Conservation (phyloP, 1,140 invertebrate genomes). For the Procambarus clarkii region DNA sequence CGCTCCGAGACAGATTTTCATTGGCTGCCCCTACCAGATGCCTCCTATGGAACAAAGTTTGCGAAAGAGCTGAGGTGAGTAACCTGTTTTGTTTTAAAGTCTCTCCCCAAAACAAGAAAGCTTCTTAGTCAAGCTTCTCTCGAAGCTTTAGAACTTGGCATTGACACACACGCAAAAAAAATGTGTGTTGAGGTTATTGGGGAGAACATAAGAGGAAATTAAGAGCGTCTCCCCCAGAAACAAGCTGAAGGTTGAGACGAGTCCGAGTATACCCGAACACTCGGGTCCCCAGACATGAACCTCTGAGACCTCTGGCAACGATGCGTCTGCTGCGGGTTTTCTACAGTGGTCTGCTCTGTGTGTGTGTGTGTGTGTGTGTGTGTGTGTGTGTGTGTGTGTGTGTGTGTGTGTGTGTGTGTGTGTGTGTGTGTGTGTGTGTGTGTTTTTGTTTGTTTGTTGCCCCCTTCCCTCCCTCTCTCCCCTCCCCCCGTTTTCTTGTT, state of each 20-base stretch:
- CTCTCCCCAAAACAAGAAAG: not conserved
- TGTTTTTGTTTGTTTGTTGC: no score
- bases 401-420: no score
- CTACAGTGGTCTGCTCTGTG: no score
- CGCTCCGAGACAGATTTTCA: conserved; percentile 2
- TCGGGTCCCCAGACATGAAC: not conserved
- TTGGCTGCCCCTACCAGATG: conserved; percentile 13
- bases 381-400: no score
- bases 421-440: no score
- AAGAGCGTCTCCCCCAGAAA: not conserved
- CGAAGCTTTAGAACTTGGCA: not conserved
- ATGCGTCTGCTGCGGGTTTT: not conserved
- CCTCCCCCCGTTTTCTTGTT: no score
- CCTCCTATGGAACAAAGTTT: not conserved
- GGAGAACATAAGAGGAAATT: not conserved
- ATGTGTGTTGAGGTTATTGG: not conserved
- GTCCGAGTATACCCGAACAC: not conserved
- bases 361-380: no score
- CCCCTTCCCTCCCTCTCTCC: no score
- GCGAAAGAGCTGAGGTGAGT: not conserved
- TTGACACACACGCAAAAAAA: no score
- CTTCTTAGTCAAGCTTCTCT: not conserved
- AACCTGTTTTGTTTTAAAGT: not conserved
- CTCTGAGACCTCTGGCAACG: conserved; percentile 12
- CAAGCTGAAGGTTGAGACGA: not conserved